Base-by-base conservation (phyloP, 2,113 vertebrate species). In the Mixornis gularis region DNA sequence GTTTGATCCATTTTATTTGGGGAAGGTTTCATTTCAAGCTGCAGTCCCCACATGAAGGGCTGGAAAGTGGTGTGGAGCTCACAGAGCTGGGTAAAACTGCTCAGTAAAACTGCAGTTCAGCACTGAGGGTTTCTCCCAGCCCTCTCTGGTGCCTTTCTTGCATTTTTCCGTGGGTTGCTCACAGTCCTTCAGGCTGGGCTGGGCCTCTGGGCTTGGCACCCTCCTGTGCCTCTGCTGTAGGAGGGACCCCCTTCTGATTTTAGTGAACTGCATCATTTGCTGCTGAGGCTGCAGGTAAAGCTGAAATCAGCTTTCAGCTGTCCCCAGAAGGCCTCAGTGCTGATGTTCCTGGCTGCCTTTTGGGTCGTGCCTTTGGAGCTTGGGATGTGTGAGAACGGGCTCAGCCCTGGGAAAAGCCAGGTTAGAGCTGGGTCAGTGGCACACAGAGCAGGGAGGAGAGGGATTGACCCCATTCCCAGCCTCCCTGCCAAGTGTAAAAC, bases 141-240 rank as follows among this genome's bases (percentile, higher is more conserved):
- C 58, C 15, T 0, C 7, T 4, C 0, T 3, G 49, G 32, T 32
- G 84, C 1, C 32, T 17, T 36, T 4, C 18, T 6, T 7, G 18
- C 30, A 16, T 48, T 32, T 60, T n/a, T 8, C 41, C 32, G 0
- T 2, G 25, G 4, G 17, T 16, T 38, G 15, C 5, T 27, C 9
- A 41, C 29, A 6, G 24, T 4, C 16, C 60, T 24, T 6, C 16
- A 5, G 71, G 13, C 12, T 10, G 7, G 9, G 16, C 20, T 5
- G 17, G 3, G 49, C 13, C 12, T 3, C 12, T 3, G 55, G 18
- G 20, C 11, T 38, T 12, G 43, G 12, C 53, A 3, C 7, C 3
- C 0, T 5, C 36, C 60, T 21, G 65, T 52, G 46, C 22, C 13
- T 10, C 38, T 52, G 8, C 2, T 48, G 29, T 2, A 26, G n/a